Conservation (phyloP, 2,797 vertebrate genomes). For the Pelochelys cantorii region DNA sequence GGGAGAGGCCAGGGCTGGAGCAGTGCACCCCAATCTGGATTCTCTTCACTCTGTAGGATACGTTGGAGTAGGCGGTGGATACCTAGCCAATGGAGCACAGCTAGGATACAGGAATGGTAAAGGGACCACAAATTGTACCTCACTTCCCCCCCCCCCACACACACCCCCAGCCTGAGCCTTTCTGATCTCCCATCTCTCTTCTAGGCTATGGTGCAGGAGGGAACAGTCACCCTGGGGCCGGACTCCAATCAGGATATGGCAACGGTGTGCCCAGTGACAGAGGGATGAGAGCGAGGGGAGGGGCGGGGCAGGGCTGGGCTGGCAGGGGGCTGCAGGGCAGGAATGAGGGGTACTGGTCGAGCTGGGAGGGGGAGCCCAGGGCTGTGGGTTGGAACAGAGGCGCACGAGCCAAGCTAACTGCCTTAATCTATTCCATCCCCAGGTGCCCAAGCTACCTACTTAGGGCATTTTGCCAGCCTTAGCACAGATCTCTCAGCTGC, state of each 20-base stretch:
- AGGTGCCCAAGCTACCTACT: neutral
- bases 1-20: neutral
- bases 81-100: neutral
- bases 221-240: neutral
- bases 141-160: neutral
- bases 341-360: too few relatives aligned
- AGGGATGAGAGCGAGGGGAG: neutral
- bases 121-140: neutral
- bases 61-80: neutral
- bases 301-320: too few relatives aligned
- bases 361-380: too few relatives aligned
- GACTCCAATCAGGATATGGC: neutral
- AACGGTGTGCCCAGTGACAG: neutral
- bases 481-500: neutral
- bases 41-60: neutral
- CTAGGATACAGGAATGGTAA: conserved; percentile 23
- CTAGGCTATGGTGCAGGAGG: conserved; percentile 14
- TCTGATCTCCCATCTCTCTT: neutral
- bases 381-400: neutral
- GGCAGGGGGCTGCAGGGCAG: too few relatives aligned
- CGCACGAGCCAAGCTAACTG: neutral
- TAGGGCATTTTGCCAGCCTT: neutral
- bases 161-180: neutral
- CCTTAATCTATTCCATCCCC: neutral
- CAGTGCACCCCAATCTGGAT: neutral